Evolutionary conservation across 2,113 vertebrate genomes (phyloP).

Genomic region (Motacilla tschutschensis): DNA sequence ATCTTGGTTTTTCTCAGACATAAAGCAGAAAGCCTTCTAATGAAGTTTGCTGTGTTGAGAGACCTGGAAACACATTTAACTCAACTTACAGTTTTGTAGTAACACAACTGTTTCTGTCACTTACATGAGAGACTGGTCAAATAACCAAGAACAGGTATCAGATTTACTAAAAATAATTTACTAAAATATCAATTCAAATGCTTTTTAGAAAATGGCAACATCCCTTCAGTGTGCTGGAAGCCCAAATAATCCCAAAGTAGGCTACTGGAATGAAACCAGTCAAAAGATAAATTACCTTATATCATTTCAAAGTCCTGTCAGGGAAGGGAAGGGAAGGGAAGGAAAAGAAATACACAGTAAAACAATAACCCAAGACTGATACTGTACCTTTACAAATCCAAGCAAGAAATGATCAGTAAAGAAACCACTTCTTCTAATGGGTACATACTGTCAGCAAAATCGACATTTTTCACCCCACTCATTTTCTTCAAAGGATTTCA

Average conservation of each 20-base stretch:
- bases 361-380: background rate
- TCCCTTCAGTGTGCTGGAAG: background rate
- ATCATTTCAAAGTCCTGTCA: background rate
- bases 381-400: background rate
- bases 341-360: background rate
- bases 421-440: background rate
- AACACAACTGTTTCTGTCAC: constrained; percentile 21
- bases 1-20: constrained; percentile 60
- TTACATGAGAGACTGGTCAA: constrained; percentile 17
- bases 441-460: background rate
- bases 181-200: background rate
- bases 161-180: background rate
- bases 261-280: background rate
- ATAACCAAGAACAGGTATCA: background rate
- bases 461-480: constrained; percentile 8
- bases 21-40: constrained; percentile 63
- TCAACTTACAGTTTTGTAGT: constrained; percentile 20
- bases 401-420: background rate
- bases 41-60: constrained; percentile 67
- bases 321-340: too few species aligned
- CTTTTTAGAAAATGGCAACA: background rate
- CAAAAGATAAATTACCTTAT: background rate
- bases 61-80: constrained; percentile 59
- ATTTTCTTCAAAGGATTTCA: constrained; percentile 2
- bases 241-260: background rate